Evolutionary conservation across 2,113 vertebrate species (phyloP).

Genomic region (Agapornis roseicollis): DNA sequence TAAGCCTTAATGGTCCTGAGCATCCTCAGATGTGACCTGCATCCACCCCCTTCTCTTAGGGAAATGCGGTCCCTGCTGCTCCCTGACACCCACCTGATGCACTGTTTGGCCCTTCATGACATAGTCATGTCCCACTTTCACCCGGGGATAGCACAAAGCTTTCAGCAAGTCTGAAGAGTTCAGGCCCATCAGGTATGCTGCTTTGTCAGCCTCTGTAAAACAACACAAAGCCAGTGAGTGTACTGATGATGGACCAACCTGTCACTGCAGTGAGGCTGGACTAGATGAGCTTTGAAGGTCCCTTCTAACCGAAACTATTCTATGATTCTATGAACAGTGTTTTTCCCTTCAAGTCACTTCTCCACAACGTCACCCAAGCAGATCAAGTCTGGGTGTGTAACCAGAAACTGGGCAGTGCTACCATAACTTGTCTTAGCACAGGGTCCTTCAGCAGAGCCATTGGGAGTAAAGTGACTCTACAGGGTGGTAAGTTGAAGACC

Average conservation of each 20-base stretch:
- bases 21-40: neutral
- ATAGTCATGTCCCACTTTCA: conserved; percentile 80
- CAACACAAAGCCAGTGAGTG: neutral
- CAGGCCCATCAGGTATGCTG: conserved; percentile 77
- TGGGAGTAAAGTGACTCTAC: neutral
- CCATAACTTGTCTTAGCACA: neutral
- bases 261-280: neutral
- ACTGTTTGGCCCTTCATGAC: conserved; percentile 78
- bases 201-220: conserved; percentile 77
- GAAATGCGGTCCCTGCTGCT: neutral
- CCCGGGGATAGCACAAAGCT: conserved; percentile 75
- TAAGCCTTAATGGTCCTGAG: neutral
- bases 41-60: neutral
- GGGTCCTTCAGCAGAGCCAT: neutral
- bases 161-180: conserved; percentile 80
- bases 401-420: neutral
- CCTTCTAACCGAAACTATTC: neutral
- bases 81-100: conserved; percentile 69
- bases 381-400: neutral
- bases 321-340: neutral
- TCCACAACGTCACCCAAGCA: neutral
- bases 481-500: neutral
- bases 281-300: neutral
- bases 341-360: neutral
- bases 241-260: neutral